Evolutionary conservation across 2,113 vertebrate species (phyloP).

Genomic region (Alethe diademata): DNA sequence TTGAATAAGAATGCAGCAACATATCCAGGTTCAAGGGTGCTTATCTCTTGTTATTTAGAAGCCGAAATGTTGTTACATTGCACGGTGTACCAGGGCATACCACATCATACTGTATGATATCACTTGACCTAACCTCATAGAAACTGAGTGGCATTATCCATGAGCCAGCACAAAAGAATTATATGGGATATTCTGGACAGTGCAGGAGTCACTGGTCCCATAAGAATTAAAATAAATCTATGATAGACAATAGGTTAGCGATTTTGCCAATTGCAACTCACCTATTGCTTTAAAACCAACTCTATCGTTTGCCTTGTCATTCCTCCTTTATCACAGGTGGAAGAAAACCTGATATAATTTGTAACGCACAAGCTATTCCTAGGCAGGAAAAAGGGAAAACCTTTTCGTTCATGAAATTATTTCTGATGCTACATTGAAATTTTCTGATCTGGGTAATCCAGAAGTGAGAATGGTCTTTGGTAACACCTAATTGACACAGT

Average conservation of each 20-base stretch:
- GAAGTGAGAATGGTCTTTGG: background rate
- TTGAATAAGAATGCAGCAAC: background rate
- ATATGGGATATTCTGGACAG: background rate
- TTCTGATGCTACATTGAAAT: background rate
- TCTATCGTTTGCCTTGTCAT: background rate
- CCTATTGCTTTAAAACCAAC: background rate
- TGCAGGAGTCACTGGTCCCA: background rate
- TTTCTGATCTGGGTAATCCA: background rate
- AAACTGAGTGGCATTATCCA: background rate
- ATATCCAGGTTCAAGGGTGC: background rate
- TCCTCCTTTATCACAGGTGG: background rate
- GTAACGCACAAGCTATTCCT: background rate
- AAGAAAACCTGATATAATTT: background rate
- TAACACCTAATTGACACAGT: background rate
- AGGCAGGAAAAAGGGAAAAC: background rate
- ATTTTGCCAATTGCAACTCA: background rate
- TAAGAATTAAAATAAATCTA: background rate
- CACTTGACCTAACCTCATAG: background rate
- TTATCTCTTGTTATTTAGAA: conserved; percentile 1
- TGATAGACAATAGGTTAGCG: too few species aligned
- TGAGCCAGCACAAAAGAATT: background rate
- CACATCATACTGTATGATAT: background rate
- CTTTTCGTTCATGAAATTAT: background rate
- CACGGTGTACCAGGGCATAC: background rate
- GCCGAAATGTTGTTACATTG: background rate